phyloP scores from a whole-genome alignment of 2,888 invertebrate species.

The Cybosia mesomella region DNA sequence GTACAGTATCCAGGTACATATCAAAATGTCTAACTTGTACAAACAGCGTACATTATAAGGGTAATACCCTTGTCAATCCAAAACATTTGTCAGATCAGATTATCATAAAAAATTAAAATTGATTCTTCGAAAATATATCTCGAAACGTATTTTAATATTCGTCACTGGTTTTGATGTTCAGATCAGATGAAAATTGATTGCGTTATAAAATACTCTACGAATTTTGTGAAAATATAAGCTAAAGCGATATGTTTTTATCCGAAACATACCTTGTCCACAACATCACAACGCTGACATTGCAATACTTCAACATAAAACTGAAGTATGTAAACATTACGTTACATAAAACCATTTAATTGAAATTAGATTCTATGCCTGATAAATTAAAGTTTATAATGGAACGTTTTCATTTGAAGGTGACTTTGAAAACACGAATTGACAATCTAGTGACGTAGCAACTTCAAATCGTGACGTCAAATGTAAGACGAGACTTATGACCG shows the following conservation, averaged over 20 bases:
- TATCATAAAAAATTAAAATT: slow-evolving; percentile 17
- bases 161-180: slow-evolving; percentile 17
- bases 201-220: slow-evolving; percentile 8
- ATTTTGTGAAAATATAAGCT: slow-evolving; percentile 18
- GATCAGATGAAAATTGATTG: slow-evolving; percentile 26
- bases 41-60: background rate
- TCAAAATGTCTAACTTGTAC: background rate
- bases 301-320: background rate
- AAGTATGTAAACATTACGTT: background rate
- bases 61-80: slow-evolving; percentile 16
- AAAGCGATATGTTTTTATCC: background rate
- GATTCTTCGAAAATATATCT: slow-evolving; percentile 15
- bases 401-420: background rate
- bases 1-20: no score
- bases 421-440: slow-evolving; percentile 1
- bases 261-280: slow-evolving; percentile 13
- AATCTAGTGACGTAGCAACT: slow-evolving; percentile 11
- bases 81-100: slow-evolving; percentile 14
- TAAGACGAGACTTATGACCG: background rate
- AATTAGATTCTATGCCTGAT: background rate
- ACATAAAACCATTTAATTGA: background rate
- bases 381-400: slow-evolving; percentile 14
- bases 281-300: background rate
- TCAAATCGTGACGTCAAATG: background rate
- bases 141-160: slow-evolving; percentile 13